Conservation (phyloP, 1,140 invertebrate genomes). For the Eufriesea mexicana region DNA sequence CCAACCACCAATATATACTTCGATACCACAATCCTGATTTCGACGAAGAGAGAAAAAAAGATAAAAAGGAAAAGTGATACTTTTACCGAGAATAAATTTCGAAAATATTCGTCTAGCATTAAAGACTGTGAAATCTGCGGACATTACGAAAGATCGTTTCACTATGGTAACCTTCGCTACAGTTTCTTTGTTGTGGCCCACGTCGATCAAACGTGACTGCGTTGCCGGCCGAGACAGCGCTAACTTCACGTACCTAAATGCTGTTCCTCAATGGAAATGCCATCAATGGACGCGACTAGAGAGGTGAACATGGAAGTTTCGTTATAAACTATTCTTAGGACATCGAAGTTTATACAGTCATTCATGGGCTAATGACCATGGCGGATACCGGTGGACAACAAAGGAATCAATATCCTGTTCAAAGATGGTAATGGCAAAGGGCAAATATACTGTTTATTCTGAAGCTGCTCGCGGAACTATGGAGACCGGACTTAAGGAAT, state of each 20-base stretch:
- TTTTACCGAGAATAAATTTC: no score
- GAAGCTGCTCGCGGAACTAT: neutral
- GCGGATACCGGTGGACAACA: conserved; percentile 77
- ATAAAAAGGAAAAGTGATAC: no score
- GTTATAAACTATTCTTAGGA: conserved; percentile 59
- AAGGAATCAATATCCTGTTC: conserved; percentile 59
- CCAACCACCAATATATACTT: no score
- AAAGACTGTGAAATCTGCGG: neutral
- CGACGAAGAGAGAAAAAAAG: no score
- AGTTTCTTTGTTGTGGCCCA: conserved; percentile 59
- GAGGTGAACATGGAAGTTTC: conserved; percentile 65
- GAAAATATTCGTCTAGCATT: no score
- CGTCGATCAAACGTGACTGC: neutral
- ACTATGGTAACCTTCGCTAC: conserved; percentile 4
- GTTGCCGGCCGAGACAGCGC: conserved; percentile 72
- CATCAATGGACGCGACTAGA: conserved; percentile 84
- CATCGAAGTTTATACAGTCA: conserved; percentile 84
- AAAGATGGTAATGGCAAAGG: conserved; percentile 20
- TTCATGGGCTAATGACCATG: conserved; percentile 82
- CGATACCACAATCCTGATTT: no score
- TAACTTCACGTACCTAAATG: conserved; percentile 83
- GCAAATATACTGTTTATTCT: neutral
- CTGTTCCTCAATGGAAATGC: conserved; percentile 83
- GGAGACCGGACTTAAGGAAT: neutral
- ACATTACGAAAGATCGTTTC: no score